Evolutionary conservation across 2,113 vertebrate species (phyloP).

Genomic region (Amazona vittata): DNA sequence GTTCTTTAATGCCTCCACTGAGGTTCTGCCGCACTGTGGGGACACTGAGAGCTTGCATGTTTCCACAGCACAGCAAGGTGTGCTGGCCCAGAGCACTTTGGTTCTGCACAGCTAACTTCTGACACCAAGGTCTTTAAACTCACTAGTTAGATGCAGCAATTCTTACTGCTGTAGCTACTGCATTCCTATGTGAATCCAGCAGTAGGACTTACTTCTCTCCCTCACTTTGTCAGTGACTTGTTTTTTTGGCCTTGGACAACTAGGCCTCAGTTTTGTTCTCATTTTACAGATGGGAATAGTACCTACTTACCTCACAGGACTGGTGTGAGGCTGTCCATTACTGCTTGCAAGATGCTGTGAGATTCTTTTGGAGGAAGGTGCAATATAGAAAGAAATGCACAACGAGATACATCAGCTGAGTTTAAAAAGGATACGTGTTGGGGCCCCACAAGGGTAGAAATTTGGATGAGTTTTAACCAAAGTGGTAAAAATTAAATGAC

Average conservation of each 20-base stretch:
- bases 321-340: background rate
- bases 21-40: background rate
- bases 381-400: conserved; percentile 2
- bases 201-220: background rate
- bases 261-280: background rate
- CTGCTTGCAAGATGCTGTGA: conserved; percentile 16
- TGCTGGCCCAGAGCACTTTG: background rate
- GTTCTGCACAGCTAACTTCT: background rate
- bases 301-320: background rate
- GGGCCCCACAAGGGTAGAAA: background rate
- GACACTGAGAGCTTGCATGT: rapidly evolving
- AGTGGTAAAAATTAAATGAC: background rate
- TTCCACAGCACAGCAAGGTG: background rate
- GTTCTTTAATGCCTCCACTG: background rate
- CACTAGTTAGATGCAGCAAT: background rate
- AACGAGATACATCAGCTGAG: background rate
- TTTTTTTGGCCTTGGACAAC: background rate
- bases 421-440: background rate
- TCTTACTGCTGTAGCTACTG: background rate
- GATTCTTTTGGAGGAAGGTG: conserved; percentile 31
- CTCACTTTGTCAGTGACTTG: background rate
- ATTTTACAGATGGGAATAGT: background rate
- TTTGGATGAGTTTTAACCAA: background rate
- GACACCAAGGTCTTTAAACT: background rate
- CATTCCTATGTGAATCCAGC: background rate